These are phyloP conservation scores for Cantharis nigra DNA, from an alignment of 2,888 invertebrate genomes.

Conservation along the genomic window DNA sequence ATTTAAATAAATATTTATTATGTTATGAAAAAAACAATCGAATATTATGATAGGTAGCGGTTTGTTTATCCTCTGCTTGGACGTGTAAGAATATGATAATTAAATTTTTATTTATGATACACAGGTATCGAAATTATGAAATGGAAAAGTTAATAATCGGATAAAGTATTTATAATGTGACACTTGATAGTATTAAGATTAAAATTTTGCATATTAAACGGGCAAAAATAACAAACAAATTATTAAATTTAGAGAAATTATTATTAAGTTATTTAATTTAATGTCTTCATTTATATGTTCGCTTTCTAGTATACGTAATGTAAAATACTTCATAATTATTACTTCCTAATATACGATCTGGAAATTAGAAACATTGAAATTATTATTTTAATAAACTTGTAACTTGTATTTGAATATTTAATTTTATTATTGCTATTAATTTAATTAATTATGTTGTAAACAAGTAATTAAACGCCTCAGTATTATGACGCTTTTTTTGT, in stretches of 20 bases:
- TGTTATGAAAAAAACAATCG: not conserved
- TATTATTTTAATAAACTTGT: not conserved
- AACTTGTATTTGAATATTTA: not conserved
- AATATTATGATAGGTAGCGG: not conserved
- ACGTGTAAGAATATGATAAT: not conserved
- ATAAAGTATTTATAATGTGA: not conserved
- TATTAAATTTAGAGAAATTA: not conserved
- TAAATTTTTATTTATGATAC: not conserved
- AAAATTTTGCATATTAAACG: slow-evolving; percentile 5
- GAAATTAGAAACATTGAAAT: not conserved
- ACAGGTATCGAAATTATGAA: not conserved
- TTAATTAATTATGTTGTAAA: not conserved
- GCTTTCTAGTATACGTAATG: not conserved
- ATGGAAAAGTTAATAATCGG: not conserved
- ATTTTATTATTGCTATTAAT: not conserved
- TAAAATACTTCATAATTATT: not conserved
- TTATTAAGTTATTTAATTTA: not conserved
- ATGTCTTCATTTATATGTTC: not conserved
- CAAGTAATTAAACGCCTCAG: not conserved
- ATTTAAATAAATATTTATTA: not conserved
- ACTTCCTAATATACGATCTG: not conserved
- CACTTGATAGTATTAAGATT: not conserved
- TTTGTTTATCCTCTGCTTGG: not conserved
- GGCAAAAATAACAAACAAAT: not conserved
- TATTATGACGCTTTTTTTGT: not conserved